A percentile compares a stretch with the other conserved stretches of the same genome.
phyloP scores from a whole-genome alignment of 2,797 vertebrate genomes.

The Eospalax fontanierii region DNA sequence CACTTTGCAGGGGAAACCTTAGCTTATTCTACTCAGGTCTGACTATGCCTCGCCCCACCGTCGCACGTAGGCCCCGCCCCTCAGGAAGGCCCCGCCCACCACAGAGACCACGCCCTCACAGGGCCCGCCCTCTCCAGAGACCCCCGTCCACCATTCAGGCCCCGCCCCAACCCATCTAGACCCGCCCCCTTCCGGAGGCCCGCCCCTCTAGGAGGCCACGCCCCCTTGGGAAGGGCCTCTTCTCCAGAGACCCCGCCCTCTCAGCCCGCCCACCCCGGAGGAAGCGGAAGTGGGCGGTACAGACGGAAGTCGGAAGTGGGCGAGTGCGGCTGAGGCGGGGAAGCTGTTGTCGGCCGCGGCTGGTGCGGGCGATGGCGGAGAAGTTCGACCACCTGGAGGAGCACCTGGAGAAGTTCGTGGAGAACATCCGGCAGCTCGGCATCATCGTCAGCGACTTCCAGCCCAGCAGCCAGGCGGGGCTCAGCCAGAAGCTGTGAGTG shows the following conservation, averaged over 20 bases:
- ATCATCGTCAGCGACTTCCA: constrained; percentile 99
- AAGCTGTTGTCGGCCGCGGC: not conserved
- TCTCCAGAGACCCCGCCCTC: not conserved
- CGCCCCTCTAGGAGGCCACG: rapidly evolving
- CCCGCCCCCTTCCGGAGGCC: not conserved
- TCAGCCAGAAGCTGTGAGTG: constrained; percentile 98
- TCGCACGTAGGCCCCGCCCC: no score
- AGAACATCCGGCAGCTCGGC: constrained; percentile 98
- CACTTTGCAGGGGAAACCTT: no score
- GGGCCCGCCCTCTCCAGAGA: no score
- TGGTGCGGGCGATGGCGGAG: constrained; percentile 92
- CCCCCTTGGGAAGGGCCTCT: not conserved
- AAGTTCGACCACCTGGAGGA: constrained; percentile 99
- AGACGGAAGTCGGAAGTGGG: not conserved
- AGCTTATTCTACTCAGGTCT: no score
- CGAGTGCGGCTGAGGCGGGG: rapidly evolving
- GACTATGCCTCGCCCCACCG: no score
- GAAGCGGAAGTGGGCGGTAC: constrained; percentile 55
- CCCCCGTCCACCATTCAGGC: rapidly evolving
- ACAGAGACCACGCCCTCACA: no score
- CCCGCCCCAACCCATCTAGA: not conserved
- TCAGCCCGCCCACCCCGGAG: not conserved
- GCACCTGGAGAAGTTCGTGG: constrained; percentile 98
- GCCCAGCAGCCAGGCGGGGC: constrained; percentile 98
- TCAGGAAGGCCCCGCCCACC: no score